Base-by-base conservation (phyloP, 2,797 vertebrate genomes). In the Hydrocynus forskahlii region DNA sequence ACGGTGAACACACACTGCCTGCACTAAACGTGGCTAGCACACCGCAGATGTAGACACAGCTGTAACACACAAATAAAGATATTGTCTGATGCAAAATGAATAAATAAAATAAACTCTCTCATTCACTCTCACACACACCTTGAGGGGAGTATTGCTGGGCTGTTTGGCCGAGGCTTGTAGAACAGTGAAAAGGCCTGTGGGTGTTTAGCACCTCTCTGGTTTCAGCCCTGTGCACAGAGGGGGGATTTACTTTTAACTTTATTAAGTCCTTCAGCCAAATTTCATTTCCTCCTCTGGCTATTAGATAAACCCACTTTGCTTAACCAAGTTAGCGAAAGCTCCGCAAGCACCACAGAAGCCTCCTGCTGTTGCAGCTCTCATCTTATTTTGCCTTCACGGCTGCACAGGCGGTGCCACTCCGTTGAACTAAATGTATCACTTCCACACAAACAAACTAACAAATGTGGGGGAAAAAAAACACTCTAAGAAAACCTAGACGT, bases 221-320 rank as follows among this genome's bases (percentile, higher is more conserved):
- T 80, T n/a, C 55, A 83, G 54, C 57, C 50, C n/a, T 8, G 6
- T 55, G 52, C 74, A 68, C 73, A 71, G 54, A 60, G 75, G 67
- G 59, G 79, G 71, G 75, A 72, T 76, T 79, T 14, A 62, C 17
- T 82, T 25, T 70, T 80, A 88, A 87, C 79, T 86, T 84, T 48
- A 87, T 86, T 85, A 81, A 79, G 78, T 76, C 79, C 79, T 85
- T 83, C 81, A 81, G 50, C 71, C 70, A 85, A 86, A 83, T 88
- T 76, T 66, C 14, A 87, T 88, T 89, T 84, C 70, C 72, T 85
- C 70, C 75, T 81, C 69, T 75, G 76, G 63, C 67, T 74, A 86
- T 85, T 82, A 87, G 84, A 88, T 88, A 83, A 87, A 85, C 75
- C 78, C 23, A 73, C 63, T 87, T 81, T 82, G 73, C 77, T 82